Base-by-base conservation (phyloP, 2,888 invertebrate species). In the Macroteleia sp. region DNA sequence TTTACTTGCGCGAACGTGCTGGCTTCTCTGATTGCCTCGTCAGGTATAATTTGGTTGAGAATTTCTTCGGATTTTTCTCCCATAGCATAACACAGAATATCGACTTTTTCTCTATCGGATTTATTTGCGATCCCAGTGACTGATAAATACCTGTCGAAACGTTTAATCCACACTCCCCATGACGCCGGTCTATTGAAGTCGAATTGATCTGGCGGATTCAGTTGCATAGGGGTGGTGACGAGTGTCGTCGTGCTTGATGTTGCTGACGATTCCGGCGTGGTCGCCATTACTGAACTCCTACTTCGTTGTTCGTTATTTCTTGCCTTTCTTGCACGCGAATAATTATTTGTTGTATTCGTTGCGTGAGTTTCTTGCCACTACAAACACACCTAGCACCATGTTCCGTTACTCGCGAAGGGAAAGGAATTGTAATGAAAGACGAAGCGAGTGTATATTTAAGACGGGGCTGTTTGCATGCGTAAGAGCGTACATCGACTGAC, bases 21-120 rank as follows among this genome's bases (percentile, higher is more conserved):
- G 19, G 10, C 17, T 8, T 14, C 19, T 17, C 8, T 10, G 3
- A 5, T 16, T 8, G 17, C n/a, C n/a, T 3, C 41, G 10, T 19
- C 19, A 0, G 70, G 61, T 6, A 71, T 8, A 0, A 80, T 34
- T 32, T 66, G 74, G 0, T 28, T 8, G 5, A 81, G 19, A 22
- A 82, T 78, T n/a, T 82, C 81, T 42, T 83, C 81, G 1, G 82
- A 54, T 54, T 80, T 56, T 20, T 79, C 78, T 12, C 83, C 84
- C 80, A 83, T 82, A 12, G 76, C 42, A 48, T 83, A 85, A 36
- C 80, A 70, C 1, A 85, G 62, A 22, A 83, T 54, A 30, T 85
- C 77, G 1, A 81, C 70, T 66, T 80, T 76, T 44, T 81, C 81
- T 34, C 77, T 70, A 6, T 76, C 77, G 4, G 79, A 16, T 14